Evolutionary conservation across 2,797 vertebrate genomes (phyloP), one percentile per base, ranked within the genome.

Genomic region (Catostomus latipinnis): DNA sequence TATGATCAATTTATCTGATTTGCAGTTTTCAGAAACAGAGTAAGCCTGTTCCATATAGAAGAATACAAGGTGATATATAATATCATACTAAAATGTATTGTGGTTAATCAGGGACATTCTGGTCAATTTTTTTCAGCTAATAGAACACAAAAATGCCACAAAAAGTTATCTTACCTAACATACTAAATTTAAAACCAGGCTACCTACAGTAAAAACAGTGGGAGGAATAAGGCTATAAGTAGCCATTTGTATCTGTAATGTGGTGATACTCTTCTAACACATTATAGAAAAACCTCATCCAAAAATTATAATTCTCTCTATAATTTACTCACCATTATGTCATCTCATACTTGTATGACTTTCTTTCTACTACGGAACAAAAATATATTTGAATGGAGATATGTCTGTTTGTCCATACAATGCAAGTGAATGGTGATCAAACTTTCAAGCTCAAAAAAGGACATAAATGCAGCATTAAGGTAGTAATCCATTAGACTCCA

Each of bases 191-290:
- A 50, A 66, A 71, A 57, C 10, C 46, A n/a, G 16, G 8, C 45
- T 61, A 7, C 60, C 58, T 78, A 22, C 53, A 57, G 34, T 4
- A 34, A 34, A 34, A 5, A 54, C 60, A 16, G 18, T 3, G 12
- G 34, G 14, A 45, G 12, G 54, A 65, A 76, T 43, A 68, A 46
- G 56, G 18, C 10, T 69, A 60, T 5, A 12, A 54, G 66, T 62
- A 52, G 22, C 6, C 74, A 58, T 76, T 76, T 70, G 53, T 61
- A 70, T 53, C 48, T 46, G 45, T 18, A 53, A 16, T 45, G 22
- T 8, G 0, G 18, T 8, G 48, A 9, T 78, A 13, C 66, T 70
- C n/a, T 13, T 12, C 57, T 43, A 69, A 43, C 75, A 77, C 75
- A 61, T 70, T 77, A 5, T 22, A 22, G 22, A 22, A 22, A 22